Evolutionary conservation across 1,140 invertebrate species (phyloP).

Genomic region (Archegozetes longisetosus): DNA sequence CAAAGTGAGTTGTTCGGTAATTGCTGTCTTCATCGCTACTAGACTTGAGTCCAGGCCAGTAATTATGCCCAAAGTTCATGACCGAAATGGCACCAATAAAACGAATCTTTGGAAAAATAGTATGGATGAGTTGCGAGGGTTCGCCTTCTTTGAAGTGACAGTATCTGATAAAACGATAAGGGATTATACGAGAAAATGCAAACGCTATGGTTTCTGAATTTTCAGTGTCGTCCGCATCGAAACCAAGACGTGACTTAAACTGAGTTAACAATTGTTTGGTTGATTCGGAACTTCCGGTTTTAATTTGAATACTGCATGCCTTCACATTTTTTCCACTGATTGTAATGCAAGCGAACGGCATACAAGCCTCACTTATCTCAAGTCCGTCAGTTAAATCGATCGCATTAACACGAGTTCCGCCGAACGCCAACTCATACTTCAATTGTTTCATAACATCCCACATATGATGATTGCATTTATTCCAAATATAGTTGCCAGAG

Average conservation of each 20-base stretch:
- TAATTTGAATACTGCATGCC: background rate
- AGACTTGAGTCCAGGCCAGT: background rate
- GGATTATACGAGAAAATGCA: background rate
- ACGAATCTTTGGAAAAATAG: background rate
- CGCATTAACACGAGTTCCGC: background rate
- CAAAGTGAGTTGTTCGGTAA: background rate
- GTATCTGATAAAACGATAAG: background rate
- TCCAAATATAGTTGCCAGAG: background rate
- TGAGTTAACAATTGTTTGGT: background rate
- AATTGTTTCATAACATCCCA: background rate
- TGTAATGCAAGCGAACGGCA: background rate
- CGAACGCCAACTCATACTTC: background rate
- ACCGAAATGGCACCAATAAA: background rate
- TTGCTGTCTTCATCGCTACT: background rate
- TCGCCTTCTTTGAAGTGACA: background rate
- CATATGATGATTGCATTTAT: background rate
- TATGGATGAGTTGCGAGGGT: background rate
- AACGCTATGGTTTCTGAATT: background rate
- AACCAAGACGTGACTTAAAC: background rate
- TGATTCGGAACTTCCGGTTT: background rate
- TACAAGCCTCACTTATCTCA: background rate
- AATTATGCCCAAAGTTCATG: background rate
- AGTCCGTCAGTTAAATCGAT: background rate
- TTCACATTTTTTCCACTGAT: background rate
- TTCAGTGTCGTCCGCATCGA: background rate